Percentiles rank a stretch among this genome's conserved stretches.
Evolutionary conservation across 1,140 invertebrate species (phyloP).

Genomic region (Drosophila micromelanica): DNA sequence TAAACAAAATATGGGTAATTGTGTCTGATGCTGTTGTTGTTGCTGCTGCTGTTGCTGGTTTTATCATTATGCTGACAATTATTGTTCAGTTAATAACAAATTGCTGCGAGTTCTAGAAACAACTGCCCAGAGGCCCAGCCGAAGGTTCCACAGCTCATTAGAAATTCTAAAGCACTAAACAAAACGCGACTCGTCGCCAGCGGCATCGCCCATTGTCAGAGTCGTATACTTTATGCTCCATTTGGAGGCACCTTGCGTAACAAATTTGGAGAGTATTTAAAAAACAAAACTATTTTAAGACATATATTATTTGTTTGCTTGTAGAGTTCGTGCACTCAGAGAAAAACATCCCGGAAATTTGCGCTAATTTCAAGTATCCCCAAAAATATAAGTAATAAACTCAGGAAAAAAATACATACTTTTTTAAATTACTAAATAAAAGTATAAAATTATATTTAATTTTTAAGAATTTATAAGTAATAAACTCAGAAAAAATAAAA

Average conservation of each 20-base stretch:
- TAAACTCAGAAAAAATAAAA: too few relatives aligned
- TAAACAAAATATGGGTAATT: slow-evolving; percentile 73
- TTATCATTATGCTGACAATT: slow-evolving; percentile 59
- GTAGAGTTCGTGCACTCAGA: neutral
- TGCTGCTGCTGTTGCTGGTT: slow-evolving; percentile 31
- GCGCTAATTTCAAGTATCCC: too few relatives aligned
- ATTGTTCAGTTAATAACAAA: slow-evolving; percentile 56
- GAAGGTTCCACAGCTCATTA: slow-evolving; percentile 69
- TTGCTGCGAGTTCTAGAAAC: slow-evolving; percentile 65
- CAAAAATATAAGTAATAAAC: too few relatives aligned
- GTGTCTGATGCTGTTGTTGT: slow-evolving; percentile 45
- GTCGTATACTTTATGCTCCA: slow-evolving; percentile 39
- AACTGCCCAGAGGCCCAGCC: slow-evolving; percentile 30
- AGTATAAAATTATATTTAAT: too few relatives aligned
- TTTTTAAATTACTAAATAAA: too few relatives aligned
- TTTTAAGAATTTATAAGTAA: too few relatives aligned
- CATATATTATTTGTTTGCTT: slow-evolving; percentile 6
- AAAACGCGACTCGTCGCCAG: slow-evolving; percentile 13
- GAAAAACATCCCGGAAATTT: too few relatives aligned
- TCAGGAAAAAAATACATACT: too few relatives aligned
- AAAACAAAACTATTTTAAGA: neutral
- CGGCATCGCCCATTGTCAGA: slow-evolving; percentile 20
- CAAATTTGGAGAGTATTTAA: slow-evolving; percentile 24
- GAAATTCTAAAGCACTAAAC: slow-evolving; percentile 58
- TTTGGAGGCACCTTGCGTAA: slow-evolving; percentile 51